Percentiles rank a stretch among this genome's conserved stretches.
These are phyloP conservation scores for Vidua macroura DNA, from an alignment of 2,113 vertebrate species.

Conservation along the genomic window DNA sequence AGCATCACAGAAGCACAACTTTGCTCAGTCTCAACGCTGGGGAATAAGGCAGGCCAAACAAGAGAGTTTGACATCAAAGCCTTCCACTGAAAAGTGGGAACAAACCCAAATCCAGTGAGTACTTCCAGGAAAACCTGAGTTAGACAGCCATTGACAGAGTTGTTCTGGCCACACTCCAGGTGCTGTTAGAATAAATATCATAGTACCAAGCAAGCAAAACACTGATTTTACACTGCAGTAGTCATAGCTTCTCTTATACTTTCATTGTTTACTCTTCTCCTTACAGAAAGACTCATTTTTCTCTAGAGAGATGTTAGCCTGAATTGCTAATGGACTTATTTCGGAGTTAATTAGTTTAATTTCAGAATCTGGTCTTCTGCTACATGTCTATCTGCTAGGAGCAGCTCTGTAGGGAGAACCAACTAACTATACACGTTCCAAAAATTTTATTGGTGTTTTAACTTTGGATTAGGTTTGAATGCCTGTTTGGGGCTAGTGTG, in stretches of 20 bases:
- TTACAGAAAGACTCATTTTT: neutral
- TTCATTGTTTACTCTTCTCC: neutral
- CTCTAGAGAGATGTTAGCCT: neutral
- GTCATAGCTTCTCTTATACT: neutral
- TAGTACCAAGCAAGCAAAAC: neutral
- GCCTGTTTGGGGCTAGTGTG: neutral
- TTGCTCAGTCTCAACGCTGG: rapidly evolving
- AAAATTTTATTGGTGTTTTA: neutral
- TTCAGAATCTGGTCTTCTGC: neutral
- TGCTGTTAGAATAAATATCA: neutral
- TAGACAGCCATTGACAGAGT: neutral
- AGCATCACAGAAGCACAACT: neutral
- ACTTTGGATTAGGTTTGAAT: neutral
- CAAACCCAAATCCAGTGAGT: neutral
- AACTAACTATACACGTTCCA: neutral
- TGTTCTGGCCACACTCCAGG: neutral
- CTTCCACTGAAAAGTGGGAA: neutral
- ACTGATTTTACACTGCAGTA: neutral
- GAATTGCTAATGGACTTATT: neutral
- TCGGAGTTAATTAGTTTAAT: neutral
- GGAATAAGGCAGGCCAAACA: neutral
- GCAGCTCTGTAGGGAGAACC: neutral
- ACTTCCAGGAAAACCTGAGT: neutral
- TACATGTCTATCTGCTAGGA: neutral
- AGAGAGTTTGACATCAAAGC: neutral